Base-by-base conservation (phyloP, 2,113 vertebrate genomes). In the Romanogobio albipinnatus region DNA sequence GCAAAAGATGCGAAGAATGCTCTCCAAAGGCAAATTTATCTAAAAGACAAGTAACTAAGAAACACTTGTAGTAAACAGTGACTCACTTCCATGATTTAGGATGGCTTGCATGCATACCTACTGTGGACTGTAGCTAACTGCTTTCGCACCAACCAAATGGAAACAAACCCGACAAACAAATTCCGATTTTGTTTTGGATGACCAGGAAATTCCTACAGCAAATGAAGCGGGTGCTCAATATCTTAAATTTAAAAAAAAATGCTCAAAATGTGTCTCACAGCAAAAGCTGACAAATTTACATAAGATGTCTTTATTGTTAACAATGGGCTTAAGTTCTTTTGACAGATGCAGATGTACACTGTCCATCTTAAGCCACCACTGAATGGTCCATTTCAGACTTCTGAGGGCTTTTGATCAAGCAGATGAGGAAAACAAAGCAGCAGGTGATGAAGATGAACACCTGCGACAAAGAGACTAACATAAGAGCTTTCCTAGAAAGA, bases 401-500 rank as follows among this genome's bases (percentile, higher is more conserved):
- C 19, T 33, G 56, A 62, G 36, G 43, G 22, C 5, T 1, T 56
- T 22, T 51, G 61, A 62, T 39, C 78, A 53, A 76, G 64, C 11
- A 75, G 9, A 36, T n/a, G 15, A 76, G 33, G 64, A 58, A 71
- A 70, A 79, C 11, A 10, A 43, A 76, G 14, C 33, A 45, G 49
- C 29, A 83, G 70, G 33, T 26, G 56, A 74, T 47, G 26, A 51
- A 4, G 77, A 79, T 9, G 17, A 85, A 39, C n/a, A 53, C 62
- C 29, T 43, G 17, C 14, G 10, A 17, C 17, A 53, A 49, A 33
- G 4, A 15, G 4, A 51, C n/a, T 84, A 70, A 22, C 83, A 66
- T 77, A 77, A 77, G 61, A 29, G 49, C 26, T 56, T n/a, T 73
- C 49, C 59, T 36, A 79, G 47, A 68, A 66, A 86, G 47, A 74